Evolutionary conservation across 2,888 invertebrate species (phyloP), one percentile per base, ranked within the genome.

Genomic region (Clunio marinus): DNA sequence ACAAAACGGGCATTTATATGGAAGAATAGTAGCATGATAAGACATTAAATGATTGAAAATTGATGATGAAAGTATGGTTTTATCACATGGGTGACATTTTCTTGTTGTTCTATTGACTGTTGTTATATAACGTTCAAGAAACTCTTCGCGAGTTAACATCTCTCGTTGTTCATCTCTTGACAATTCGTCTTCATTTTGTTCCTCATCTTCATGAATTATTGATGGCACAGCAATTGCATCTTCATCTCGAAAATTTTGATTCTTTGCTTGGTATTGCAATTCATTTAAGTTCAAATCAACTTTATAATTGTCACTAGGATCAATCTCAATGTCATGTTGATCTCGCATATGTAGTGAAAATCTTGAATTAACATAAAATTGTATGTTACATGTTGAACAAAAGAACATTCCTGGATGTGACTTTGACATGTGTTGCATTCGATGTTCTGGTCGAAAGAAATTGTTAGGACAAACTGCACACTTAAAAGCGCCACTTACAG

Each of bases 1-100:
- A 66, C 66, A 66, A 24, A 66, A 66, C 4, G 66, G 66, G 22
- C 66, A 66, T 55, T 66, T 66, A 20, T 22, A 66, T 15, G 66
- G 46, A 17, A 28, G 15, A 28, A 20, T 24, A 4, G 55, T 17
- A 1, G 66, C 51, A 35, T 66, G 66, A 1, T 17, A 7, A 15
- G 13, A 22, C 17, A 66, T 13, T 1, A 66, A 4, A 27, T 66
- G 66, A 22, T 51, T 25, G 20, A 55, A 55, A 1, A 66, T 32
- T 2, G 66, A 32, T 10, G 51, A 20, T 2, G 13, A 8, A 5
- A 10, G 7, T 8, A 66, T 27, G 0, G 13, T 24, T 51, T 22
- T 32, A 1, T 66, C 24, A 20, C 66, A 66, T 1, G 55, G 22
- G 1, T 4, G 1, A 20, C 66, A 66, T 1, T 24, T 24, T 20